Evolutionary conservation across 2,888 invertebrate genomes (phyloP).

Genomic region (Noctua pronuba): DNA sequence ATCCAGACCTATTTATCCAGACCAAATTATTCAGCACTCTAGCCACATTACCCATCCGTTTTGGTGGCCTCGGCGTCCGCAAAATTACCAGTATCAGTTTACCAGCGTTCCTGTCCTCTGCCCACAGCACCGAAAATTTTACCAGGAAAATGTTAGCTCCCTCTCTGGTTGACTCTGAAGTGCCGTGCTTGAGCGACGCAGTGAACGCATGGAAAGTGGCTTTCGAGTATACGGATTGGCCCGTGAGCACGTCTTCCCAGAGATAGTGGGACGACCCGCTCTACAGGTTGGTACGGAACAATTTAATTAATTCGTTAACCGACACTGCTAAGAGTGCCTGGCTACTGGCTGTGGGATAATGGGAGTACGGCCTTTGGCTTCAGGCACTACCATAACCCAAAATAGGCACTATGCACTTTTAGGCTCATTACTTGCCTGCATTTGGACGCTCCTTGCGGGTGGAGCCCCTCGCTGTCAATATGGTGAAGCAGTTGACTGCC

Average conservation of each 20-base stretch:
- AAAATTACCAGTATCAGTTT: not conserved
- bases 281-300: conserved; percentile 1
- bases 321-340: not conserved
- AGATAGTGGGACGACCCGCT: not conserved
- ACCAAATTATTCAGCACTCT: not conserved
- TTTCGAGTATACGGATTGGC: not conserved
- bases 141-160: not conserved
- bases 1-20: not conserved
- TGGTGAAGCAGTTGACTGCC: not conserved
- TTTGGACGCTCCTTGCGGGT: not conserved
- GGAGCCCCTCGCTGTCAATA: not conserved
- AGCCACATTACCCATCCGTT: not conserved
- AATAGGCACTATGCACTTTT: not conserved
- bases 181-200: not conserved
- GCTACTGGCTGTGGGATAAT: not conserved
- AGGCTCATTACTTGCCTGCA: not conserved
- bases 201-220: not conserved
- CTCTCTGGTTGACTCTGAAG: not conserved
- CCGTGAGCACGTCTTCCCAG: not conserved
- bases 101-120: not conserved
- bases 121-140: not conserved
- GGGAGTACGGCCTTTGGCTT: not conserved
- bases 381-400: not conserved
- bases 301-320: not conserved
- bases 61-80: not conserved